These are phyloP conservation scores for Varanus salvator DNA, from an alignment of 2,113 vertebrate genomes.

Conservation along the genomic window DNA sequence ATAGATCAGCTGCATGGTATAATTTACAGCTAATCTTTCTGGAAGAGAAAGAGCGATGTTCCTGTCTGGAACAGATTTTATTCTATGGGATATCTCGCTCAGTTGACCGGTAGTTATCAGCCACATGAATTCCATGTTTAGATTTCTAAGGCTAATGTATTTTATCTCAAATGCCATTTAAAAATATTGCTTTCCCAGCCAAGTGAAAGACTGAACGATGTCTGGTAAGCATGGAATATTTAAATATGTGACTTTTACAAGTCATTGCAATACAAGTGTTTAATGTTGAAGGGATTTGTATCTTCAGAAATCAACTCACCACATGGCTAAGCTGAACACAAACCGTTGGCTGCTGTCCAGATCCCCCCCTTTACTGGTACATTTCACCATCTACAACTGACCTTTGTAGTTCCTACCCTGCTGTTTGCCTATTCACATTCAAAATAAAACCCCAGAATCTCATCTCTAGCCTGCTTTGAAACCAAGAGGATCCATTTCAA, in stretches of 20 bases:
- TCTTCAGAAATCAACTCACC: constrained; percentile 46
- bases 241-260: constrained; percentile 70
- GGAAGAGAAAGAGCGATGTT: constrained; percentile 10
- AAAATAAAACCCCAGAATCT: constrained; percentile 41
- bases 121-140: constrained; percentile 78
- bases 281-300: constrained; percentile 69
- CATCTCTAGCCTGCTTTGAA: constrained; percentile 47
- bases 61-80: not conserved
- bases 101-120: constrained; percentile 68
- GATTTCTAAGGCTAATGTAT: constrained; percentile 66
- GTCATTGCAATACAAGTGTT: constrained; percentile 70
- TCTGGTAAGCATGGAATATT: constrained; percentile 67
- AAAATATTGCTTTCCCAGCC: constrained; percentile 53
- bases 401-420: constrained; percentile 41
- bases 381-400: constrained; percentile 46
- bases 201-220: constrained; percentile 62
- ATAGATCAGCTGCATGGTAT: constrained; percentile 65
- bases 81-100: constrained; percentile 26
- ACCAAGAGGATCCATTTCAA: constrained; percentile 42
- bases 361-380: constrained; percentile 19
- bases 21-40: constrained; percentile 50
- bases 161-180: constrained; percentile 74
- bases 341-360: constrained; percentile 48
- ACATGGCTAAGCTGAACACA: constrained; percentile 37
- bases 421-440: constrained; percentile 42